Percentiles rank a stretch among this genome's conserved stretches.
These are phyloP conservation scores for Amphiprion ocellaris DNA, from an alignment of 2,113 vertebrate genomes.

Conservation along the genomic window DNA sequence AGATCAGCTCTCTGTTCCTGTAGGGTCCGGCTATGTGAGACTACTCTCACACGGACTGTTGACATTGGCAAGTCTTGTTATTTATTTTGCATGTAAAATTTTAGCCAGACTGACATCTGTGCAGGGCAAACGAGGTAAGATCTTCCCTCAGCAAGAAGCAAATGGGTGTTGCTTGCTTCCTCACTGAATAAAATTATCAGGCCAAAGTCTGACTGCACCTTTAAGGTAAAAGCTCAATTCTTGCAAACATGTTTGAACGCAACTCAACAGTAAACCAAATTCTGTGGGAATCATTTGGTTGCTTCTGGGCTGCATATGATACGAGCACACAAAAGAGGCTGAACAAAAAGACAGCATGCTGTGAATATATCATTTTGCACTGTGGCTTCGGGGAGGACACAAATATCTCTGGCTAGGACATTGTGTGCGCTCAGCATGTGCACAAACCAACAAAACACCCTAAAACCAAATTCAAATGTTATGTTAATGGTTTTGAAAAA, in stretches of 20 bases:
- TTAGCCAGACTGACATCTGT: not conserved
- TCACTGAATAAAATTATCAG: constrained; percentile 2
- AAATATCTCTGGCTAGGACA: too few relatives aligned
- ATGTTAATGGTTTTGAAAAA: too few relatives aligned
- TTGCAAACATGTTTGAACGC: not conserved
- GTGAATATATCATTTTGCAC: not conserved
- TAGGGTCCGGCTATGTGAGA: too few relatives aligned
- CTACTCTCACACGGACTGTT: not conserved
- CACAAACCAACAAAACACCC: not conserved
- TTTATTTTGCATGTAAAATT: constrained; percentile 31
- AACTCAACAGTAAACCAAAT: constrained; percentile 5
- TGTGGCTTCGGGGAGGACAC: not conserved
- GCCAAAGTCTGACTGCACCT: not conserved
- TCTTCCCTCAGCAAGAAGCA: not conserved
- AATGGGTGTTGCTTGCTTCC: not conserved
- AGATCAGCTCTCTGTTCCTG: not conserved
- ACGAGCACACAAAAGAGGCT: not conserved
- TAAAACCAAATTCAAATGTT: too few relatives aligned
- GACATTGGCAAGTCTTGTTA: not conserved
- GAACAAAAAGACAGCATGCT: not conserved
- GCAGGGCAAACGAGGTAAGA: not conserved
- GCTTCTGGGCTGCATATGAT: not conserved
- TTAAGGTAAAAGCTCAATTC: not conserved
- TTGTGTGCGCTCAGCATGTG: not conserved
- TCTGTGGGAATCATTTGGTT: not conserved